Evolutionary conservation across 2,113 vertebrate genomes (phyloP).

Genomic region (Cololabis saira): DNA sequence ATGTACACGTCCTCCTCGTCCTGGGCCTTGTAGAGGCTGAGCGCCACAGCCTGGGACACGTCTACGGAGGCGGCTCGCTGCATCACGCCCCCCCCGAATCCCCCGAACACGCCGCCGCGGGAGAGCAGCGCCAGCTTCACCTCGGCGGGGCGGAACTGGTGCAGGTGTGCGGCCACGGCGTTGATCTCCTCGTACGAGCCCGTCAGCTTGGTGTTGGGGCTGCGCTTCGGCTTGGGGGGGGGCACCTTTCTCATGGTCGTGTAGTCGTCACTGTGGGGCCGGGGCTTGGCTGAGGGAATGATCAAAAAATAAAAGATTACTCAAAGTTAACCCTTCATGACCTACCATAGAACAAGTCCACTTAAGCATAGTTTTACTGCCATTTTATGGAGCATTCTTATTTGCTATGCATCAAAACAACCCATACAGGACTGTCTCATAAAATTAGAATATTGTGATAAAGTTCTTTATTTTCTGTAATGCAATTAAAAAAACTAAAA

Average conservation of each 20-base stretch:
- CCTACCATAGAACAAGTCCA: no score
- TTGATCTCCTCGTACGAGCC: conserved; percentile 96
- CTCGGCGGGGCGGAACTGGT: conserved; percentile 82
- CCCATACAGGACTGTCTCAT: no score
- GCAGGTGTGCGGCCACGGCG: conserved; percentile 67
- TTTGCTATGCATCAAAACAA: no score
- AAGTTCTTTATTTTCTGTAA: no score
- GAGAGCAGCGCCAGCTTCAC: conserved; percentile 78
- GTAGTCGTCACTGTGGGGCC: conserved; percentile 97
- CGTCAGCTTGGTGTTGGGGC: conserved; percentile 93
- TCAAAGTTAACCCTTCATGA: no score
- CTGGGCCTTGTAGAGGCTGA: conserved; percentile 79
- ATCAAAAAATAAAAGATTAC: conserved; percentile 18
- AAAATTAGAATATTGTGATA: no score
- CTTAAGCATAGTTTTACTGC: no score
- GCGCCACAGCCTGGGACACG: conserved; percentile 67
- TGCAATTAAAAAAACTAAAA: no score
- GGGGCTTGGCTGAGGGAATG: conserved; percentile 85
- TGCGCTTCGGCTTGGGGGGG: conserved; percentile 94
- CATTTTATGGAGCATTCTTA: no score
- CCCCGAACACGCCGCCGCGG: conserved; percentile 69
- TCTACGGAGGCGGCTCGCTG: conserved; percentile 81
- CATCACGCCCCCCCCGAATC: conserved; percentile 68
- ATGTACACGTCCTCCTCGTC: conserved; percentile 93
- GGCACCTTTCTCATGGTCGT: conserved; percentile 96